Percentiles rank a stretch among this genome's conserved stretches.
Evolutionary conservation across 2,113 vertebrate species (phyloP).

Genomic region (Hiodon tergisus): DNA sequence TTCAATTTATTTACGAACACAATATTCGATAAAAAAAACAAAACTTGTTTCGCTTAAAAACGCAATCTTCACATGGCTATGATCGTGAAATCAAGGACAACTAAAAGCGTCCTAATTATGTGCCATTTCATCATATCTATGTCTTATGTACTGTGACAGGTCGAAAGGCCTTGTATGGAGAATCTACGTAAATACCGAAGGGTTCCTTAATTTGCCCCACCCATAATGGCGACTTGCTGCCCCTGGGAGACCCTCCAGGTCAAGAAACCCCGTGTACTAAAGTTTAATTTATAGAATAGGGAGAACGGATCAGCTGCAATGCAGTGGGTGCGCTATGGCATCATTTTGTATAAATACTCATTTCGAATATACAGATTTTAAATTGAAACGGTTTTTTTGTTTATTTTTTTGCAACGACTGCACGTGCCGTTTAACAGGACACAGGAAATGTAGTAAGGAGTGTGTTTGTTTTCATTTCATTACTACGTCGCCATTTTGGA

Average conservation of each 20-base stretch:
- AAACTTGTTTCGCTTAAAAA: too few species aligned
- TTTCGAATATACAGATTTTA: not conserved
- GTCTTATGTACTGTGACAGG: too few species aligned
- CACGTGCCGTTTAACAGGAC: too few species aligned
- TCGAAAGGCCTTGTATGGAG: too few species aligned
- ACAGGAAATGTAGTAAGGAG: not conserved
- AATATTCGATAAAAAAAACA: too few species aligned
- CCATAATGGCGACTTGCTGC: conserved; percentile 35
- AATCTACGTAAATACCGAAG: not conserved
- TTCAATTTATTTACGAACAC: too few species aligned
- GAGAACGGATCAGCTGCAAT: not conserved
- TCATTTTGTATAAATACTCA: not conserved
- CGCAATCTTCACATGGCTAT: too few species aligned
- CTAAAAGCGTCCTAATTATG: too few species aligned
- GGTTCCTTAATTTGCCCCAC: conserved; percentile 32
- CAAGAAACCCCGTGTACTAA: conserved; percentile 40
- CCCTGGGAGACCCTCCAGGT: conserved; percentile 30
- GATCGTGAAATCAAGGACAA: too few species aligned
- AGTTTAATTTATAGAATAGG: conserved; percentile 4
- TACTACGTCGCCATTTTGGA: conserved; percentile 40
- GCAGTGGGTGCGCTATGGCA: not conserved
- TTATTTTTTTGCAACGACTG: too few species aligned
- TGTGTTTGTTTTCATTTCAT: conserved; percentile 28
- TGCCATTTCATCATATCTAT: too few species aligned
- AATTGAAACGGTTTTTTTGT: not conserved